These are phyloP conservation scores for Chrysopilus asiliformis DNA, from an alignment of 2,888 invertebrate species.

Conservation along the genomic window DNA sequence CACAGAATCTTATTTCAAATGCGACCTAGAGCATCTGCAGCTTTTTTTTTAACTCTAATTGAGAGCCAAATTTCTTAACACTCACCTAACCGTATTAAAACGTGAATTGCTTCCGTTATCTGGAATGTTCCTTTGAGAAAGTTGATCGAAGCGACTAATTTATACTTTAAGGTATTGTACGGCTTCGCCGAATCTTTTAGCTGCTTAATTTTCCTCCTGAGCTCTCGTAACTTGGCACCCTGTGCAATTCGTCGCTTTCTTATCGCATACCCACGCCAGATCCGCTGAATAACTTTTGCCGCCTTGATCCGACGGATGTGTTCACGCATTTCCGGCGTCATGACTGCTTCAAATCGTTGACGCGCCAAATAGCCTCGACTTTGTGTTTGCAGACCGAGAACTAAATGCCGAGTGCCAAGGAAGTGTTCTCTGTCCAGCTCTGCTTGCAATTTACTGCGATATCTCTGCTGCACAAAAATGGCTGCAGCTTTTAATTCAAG, in stretches of 20 bases:
- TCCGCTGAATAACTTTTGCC: slow-evolving; percentile 49
- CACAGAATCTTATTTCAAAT: no score
- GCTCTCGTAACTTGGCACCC: slow-evolving; percentile 20
- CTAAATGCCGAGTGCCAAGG: slow-evolving; percentile 19
- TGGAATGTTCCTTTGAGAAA: slow-evolving; percentile 26
- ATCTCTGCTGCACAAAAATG: slow-evolving; percentile 30
- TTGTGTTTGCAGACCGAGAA: slow-evolving; percentile 31
- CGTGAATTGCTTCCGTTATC: slow-evolving; percentile 26
- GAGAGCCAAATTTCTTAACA: no score
- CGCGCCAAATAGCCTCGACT: slow-evolving; percentile 41
- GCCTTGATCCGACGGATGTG: slow-evolving; percentile 38
- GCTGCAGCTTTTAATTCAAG: slow-evolving; percentile 18
- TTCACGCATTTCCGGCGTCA: slow-evolving; percentile 37
- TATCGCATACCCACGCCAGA: slow-evolving; percentile 41
- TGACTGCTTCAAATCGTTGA: slow-evolving; percentile 36
- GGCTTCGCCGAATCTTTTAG: slow-evolving; percentile 21
- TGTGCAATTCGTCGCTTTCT: slow-evolving; percentile 19
- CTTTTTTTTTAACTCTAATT: no score
- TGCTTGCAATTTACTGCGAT: slow-evolving; percentile 35
- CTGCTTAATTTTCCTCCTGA: slow-evolving; percentile 23
- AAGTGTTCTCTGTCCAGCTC: slow-evolving; percentile 26
- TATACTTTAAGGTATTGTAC: slow-evolving; percentile 25
- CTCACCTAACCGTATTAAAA: slow-evolving; percentile 28
- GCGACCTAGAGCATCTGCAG: no score
- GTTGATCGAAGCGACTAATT: slow-evolving; percentile 27